These are phyloP conservation scores for Adelognathus sp. DNA, from an alignment of 2,888 invertebrate genomes.

Conservation along the genomic window DNA sequence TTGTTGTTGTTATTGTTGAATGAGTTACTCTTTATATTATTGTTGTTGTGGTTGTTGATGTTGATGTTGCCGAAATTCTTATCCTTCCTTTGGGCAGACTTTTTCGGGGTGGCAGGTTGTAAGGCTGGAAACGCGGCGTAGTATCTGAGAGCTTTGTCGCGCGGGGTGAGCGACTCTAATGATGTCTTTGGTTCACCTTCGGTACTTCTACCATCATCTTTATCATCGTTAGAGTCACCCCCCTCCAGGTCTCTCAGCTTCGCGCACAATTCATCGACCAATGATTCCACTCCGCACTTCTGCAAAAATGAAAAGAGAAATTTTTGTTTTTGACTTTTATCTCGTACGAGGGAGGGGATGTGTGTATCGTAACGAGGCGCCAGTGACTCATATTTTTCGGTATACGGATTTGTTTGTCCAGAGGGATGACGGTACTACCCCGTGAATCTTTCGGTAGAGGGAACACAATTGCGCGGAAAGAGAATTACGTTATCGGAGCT, in stretches of 20 bases:
- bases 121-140: conserved; percentile 90
- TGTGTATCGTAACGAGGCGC: not conserved
- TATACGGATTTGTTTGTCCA: not conserved
- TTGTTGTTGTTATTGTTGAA: conserved; percentile 69
- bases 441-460: not conserved
- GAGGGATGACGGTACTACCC: not conserved
- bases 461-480: not conserved
- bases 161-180: conserved; percentile 83
- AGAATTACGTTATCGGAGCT: not conserved
- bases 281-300: conserved; percentile 90
- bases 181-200: conserved; percentile 75
- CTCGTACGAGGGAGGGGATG: not conserved
- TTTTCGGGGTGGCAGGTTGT: conserved; percentile 79
- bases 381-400: conserved; percentile 6
- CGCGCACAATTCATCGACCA: conserved; percentile 92
- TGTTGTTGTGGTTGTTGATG: conserved; percentile 65
- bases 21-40: conserved; percentile 66
- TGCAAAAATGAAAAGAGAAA: conserved; percentile 81
- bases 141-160: conserved; percentile 88
- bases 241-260: conserved; percentile 88
- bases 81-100: conserved; percentile 74
- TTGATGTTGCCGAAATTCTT: conserved; percentile 70
- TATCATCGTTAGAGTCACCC: conserved; percentile 70
- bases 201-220: conserved; percentile 71
- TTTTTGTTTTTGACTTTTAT: conserved; percentile 5